phyloP scores from a whole-genome alignment of 1,140 invertebrate genomes.

The Aphis craccivora region DNA sequence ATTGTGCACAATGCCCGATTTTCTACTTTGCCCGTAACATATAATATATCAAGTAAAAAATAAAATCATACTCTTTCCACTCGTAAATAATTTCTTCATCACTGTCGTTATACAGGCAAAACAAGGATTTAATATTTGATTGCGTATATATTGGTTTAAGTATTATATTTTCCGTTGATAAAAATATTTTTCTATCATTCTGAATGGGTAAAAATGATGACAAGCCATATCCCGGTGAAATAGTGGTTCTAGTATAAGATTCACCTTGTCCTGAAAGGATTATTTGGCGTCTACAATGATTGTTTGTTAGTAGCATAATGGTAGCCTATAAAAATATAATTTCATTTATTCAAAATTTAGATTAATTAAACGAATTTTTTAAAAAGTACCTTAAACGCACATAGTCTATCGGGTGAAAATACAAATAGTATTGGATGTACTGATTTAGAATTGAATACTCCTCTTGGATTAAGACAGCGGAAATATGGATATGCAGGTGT shows the following conservation, averaged over 20 bases:
- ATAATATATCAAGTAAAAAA: background rate
- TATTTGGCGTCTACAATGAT: background rate
- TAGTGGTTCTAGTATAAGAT: constrained; percentile 11
- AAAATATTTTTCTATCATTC: constrained; percentile 46
- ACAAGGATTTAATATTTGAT: background rate
- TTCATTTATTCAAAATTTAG: background rate
- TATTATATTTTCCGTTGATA: constrained; percentile 43
- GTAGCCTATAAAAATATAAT: constrained; percentile 26
- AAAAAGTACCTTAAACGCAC: constrained; percentile 2
- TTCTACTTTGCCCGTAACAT: no score
- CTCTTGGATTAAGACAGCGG: constrained; percentile 20
- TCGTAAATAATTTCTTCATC: constrained; percentile 38
- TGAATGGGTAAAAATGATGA: constrained; percentile 30
- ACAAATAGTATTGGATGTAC: constrained; percentile 34
- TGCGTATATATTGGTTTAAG: constrained; percentile 6
- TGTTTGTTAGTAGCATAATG: background rate
- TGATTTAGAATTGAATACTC: constrained; percentile 22
- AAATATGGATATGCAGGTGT: constrained; percentile 32
- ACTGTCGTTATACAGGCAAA: background rate
- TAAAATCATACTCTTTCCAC: constrained; percentile 23
- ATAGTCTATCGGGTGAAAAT: constrained; percentile 12
- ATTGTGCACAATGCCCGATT: no score
- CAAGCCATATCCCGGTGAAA: background rate
- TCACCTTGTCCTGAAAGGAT: constrained; percentile 38
- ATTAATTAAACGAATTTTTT: background rate